Evolutionary conservation across 2,888 invertebrate genomes (phyloP), one percentile per base, ranked within the genome.

Genomic region (Plemyria rubiginata): DNA sequence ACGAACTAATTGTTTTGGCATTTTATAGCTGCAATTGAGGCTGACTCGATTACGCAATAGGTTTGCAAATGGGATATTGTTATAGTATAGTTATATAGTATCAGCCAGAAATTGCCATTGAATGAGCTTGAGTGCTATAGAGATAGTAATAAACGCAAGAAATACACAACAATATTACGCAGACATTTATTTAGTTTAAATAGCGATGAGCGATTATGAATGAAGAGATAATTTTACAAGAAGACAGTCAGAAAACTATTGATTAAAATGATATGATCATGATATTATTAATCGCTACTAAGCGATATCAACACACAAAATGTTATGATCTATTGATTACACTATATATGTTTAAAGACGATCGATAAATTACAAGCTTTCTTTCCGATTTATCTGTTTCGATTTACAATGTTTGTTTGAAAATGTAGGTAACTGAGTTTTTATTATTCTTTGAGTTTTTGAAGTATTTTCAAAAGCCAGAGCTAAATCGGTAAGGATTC

Each of bases 151-250:
- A 45, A 45, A 9, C 2, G 1, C 9, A 13, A 6, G 5, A 13
- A 13, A 48, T 36, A 48, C 63, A 65, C 15, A 8, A 43, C 28
- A 9, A 38, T 51, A 13, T 46, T 62, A 60, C 56, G 60, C 65
- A 65, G 65, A 68, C 60, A 66, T 62, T 54, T 52, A 68, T 69
- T 73, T 60, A 66, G 50, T 52, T 68, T 40, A 57, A 70, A 68
- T 68, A 67, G 59, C 57, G 66, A 73, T 58, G 72, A 70, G 62
- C 69, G 65, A 71, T 67, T 68, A 68, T 68, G 66, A 71, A 71
- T 70, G 61, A 65, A 69, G 53, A 49, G 49, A 65, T 61, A 62
- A 28, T 50, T 48, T 12, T 36, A 48, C 12, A 49, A 54, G 40
- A 48, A 4, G 36, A 53, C 45, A 48, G 41, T 45, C 5, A 48